phyloP scores from a whole-genome alignment of 2,113 vertebrate genomes.

The Amblyopsis rosae region DNA sequence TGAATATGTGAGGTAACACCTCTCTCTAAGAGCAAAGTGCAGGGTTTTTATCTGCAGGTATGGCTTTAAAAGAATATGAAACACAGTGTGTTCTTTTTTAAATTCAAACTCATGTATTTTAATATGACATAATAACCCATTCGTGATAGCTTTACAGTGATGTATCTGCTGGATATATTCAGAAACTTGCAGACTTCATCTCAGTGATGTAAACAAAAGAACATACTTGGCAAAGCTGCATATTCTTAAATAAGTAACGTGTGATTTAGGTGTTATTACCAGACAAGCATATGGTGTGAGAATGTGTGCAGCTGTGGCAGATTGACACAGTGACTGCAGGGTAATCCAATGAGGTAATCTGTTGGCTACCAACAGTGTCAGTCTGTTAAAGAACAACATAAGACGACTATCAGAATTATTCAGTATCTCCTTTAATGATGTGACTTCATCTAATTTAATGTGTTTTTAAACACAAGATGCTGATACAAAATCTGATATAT shows the following conservation, averaged over 20 bases:
- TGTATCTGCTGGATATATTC: neutral
- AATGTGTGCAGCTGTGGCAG: slow-evolving; percentile 5
- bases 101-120: too few species aligned
- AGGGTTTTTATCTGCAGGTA: slow-evolving; percentile 22
- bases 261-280: too few species aligned
- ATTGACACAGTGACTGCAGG: slow-evolving; percentile 38
- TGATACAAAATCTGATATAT: too few species aligned
- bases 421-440: neutral
- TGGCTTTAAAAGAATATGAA: slow-evolving; percentile 14
- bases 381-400: neutral
- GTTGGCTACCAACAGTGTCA: slow-evolving; percentile 25
- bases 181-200: neutral
- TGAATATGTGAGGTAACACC: slow-evolving; percentile 29
- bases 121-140: too few species aligned
- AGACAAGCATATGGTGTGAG: neutral
- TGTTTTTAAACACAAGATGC: too few species aligned
- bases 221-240: neutral
- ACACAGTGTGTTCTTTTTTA: neutral
- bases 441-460: neutral
- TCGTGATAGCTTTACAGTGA: too few species aligned
- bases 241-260: too few species aligned
- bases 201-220: slow-evolving; percentile 9
- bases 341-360: slow-evolving; percentile 45
- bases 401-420: neutral
- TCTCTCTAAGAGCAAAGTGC: slow-evolving; percentile 50